A percentile compares a stretch with the other conserved stretches of the same genome.
These are phyloP conservation scores for Tethya wilhelma DNA, from an alignment of 37 sponge, comb jelly and placozoan genomes.

Conservation along the genomic window DNA sequence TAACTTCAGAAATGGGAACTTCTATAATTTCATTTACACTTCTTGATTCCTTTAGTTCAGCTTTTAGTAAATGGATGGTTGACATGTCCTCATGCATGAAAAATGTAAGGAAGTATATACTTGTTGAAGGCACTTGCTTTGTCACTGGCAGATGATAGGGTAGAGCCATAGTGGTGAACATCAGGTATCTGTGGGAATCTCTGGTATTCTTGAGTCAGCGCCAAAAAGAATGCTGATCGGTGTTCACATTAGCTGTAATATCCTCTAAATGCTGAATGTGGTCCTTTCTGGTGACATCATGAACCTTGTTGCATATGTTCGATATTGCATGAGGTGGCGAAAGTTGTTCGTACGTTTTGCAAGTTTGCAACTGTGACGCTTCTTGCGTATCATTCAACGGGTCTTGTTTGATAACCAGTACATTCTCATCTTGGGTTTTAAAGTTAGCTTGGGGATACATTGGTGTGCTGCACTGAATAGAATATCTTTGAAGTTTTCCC, in stretches of 20 bases:
- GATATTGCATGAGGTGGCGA: conserved; percentile 5
- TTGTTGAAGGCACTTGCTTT: neutral
- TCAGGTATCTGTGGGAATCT: neutral
- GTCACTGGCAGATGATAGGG: neutral
- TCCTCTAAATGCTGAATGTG: neutral
- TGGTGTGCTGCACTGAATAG: neutral
- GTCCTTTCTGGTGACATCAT: neutral
- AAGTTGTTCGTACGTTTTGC: conserved; percentile 10
- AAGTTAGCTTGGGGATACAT: neutral
- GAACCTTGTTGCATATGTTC: conserved; percentile 6
- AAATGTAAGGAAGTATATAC: too few relatives aligned
- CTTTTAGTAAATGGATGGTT: neutral
- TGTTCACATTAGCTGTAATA: conserved; percentile 24
- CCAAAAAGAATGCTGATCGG: conserved; percentile 22
- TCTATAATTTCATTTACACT: neutral
- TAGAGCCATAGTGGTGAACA: neutral
- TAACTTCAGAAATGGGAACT: neutral
- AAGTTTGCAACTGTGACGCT: conserved; percentile 2
- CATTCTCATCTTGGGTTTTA: neutral
- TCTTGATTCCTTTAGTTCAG: neutral
- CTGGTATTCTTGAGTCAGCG: conserved; percentile 21
- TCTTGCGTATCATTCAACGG: conserved; percentile 1
- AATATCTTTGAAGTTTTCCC: conserved; percentile 28
- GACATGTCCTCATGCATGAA: neutral
- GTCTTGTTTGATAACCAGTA: neutral